phyloP scores from a whole-genome alignment of 2,888 invertebrate genomes.

The Lydus trimaculatus region DNA sequence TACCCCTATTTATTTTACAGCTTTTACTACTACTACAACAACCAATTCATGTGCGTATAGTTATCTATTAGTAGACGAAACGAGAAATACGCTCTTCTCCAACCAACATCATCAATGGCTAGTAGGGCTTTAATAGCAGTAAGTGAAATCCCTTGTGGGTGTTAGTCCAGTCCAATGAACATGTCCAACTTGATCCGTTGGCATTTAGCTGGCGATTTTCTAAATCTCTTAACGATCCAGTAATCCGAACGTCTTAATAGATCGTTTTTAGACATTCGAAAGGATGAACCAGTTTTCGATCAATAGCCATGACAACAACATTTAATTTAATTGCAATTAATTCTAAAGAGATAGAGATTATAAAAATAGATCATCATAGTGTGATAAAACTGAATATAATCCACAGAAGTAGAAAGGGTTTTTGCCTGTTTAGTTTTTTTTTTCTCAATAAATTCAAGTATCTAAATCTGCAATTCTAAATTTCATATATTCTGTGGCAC shows the following conservation, averaged over 20 bases:
- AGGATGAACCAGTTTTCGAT: slow-evolving; percentile 9
- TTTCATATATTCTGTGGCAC: slow-evolving; percentile 48
- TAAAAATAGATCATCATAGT: slow-evolving; percentile 1
- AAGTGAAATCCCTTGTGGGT: slow-evolving; percentile 35
- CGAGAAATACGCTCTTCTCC: neutral
- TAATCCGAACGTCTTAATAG: slow-evolving; percentile 50
- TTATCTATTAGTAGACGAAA: slow-evolving; percentile 33
- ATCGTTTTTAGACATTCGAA: slow-evolving; percentile 37
- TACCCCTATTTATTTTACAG: slow-evolving; percentile 32
- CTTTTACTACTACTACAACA: slow-evolving; percentile 7
- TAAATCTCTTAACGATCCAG: slow-evolving; percentile 56
- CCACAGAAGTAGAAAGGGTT: neutral
- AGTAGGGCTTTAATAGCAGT: slow-evolving; percentile 20
- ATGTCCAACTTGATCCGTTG: slow-evolving; percentile 54
- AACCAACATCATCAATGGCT: slow-evolving; percentile 1
- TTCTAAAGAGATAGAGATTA: neutral
- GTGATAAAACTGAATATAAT: neutral
- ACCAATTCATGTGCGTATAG: slow-evolving; percentile 21
- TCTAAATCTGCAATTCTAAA: slow-evolving; percentile 46
- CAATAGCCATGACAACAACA: slow-evolving; percentile 25
- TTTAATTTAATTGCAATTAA: slow-evolving; percentile 34
- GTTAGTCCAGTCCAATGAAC: slow-evolving; percentile 44
- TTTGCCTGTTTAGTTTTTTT: neutral
- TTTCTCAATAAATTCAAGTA: slow-evolving; percentile 19
- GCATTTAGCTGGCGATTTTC: slow-evolving; percentile 56